Percentiles rank a stretch among this genome's conserved stretches.
phyloP scores from a whole-genome alignment of 2,888 invertebrate genomes.

The Heterodera filipjevi region DNA sequence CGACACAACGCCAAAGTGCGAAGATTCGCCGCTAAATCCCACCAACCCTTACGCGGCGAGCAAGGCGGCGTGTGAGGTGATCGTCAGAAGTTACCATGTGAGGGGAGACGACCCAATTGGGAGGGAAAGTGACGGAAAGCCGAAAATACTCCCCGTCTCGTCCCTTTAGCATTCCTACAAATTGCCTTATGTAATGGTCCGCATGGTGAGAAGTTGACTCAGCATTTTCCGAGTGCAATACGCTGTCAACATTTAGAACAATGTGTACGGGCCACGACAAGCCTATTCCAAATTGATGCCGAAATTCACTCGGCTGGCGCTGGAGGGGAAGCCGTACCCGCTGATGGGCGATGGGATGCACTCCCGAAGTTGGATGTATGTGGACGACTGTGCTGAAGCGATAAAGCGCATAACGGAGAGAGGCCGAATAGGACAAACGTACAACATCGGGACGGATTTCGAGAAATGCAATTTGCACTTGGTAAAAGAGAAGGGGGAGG shows the following conservation, averaged over 20 bases:
- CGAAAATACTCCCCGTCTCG: no score
- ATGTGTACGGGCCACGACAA: slow-evolving; percentile 50
- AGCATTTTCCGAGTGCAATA: background rate
- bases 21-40: slow-evolving; percentile 56
- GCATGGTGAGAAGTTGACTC: slow-evolving; percentile 40
- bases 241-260: slow-evolving; percentile 32
- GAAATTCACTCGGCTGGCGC: slow-evolving; percentile 61
- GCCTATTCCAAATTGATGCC: slow-evolving; percentile 62
- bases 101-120: slow-evolving; percentile 10
- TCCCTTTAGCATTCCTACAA: slow-evolving; percentile 62
- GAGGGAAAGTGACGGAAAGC: background rate
- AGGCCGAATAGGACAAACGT: slow-evolving; percentile 59
- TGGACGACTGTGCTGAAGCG: slow-evolving; percentile 62
- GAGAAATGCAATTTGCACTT: slow-evolving; percentile 65
- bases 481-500: no score
- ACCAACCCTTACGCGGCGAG: slow-evolving; percentile 65
- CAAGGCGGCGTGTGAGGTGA: slow-evolving; percentile 61
- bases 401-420: slow-evolving; percentile 53
- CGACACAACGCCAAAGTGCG: slow-evolving; percentile 57
- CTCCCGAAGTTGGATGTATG: slow-evolving; percentile 62
- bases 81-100: slow-evolving; percentile 59
- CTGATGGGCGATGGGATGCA: slow-evolving; percentile 64
- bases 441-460: slow-evolving; percentile 65
- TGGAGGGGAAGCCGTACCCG: slow-evolving; percentile 62
- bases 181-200: slow-evolving; percentile 64